Evolutionary conservation across 2,888 invertebrate species (phyloP).

Genomic region (Stenodema calcarata): DNA sequence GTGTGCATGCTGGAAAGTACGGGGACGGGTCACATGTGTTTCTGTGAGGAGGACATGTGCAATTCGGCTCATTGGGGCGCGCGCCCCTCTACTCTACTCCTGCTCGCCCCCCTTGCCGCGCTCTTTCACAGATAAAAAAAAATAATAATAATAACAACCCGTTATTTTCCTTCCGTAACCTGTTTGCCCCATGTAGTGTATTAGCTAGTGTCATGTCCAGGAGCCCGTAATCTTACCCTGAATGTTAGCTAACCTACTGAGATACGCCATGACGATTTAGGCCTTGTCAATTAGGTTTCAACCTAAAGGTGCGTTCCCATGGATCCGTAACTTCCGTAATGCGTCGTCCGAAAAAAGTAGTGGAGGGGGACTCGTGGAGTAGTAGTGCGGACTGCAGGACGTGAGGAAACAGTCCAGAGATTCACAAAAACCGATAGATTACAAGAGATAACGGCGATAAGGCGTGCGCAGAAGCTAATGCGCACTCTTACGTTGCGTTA

Average conservation of each 20-base stretch:
- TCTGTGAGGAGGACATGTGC: conserved; percentile 97
- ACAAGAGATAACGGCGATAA: too few species aligned
- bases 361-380: too few species aligned
- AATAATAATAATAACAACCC: neutral
- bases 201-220: conserved; percentile 36
- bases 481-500: too few species aligned
- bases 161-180: neutral
- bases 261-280: conserved; percentile 8
- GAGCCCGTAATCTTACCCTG: conserved; percentile 20
- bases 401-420: too few species aligned
- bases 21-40: conserved; percentile 97
- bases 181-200: conserved; percentile 5
- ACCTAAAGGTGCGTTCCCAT: too few species aligned
- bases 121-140: conserved; percentile 50
- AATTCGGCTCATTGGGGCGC: conserved; percentile 63
- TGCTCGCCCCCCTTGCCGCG: conserved; percentile 50
- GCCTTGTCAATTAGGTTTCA: neutral
- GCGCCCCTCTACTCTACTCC: conserved; percentile 43
- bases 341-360: too few species aligned
- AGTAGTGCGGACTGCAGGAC: too few species aligned
- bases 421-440: too few species aligned
- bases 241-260: conserved; percentile 29
- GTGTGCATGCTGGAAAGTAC: conserved; percentile 99
- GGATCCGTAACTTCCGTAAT: too few species aligned
- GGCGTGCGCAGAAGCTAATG: too few species aligned